Conservation (phyloP, 1,140 invertebrate species). For the Trichonephila clavipes region DNA sequence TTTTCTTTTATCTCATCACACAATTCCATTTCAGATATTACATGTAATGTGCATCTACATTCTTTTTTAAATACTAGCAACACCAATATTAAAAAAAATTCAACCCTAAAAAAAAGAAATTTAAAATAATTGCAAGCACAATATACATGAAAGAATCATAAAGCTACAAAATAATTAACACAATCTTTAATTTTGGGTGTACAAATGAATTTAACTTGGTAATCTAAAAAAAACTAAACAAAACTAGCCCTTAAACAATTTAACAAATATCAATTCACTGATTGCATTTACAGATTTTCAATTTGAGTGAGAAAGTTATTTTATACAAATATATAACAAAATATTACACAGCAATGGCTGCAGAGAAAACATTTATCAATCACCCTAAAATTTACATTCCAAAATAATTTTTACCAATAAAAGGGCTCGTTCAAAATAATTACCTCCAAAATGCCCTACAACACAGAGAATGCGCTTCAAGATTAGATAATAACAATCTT, state of each 20-base stretch:
- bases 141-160: constrained; percentile 17
- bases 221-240: background rate
- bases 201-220: background rate
- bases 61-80: background rate
- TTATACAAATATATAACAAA: background rate
- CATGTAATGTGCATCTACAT: constrained; percentile 11
- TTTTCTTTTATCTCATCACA: constrained; percentile 14
- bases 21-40: constrained; percentile 32
- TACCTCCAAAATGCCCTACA: background rate
- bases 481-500: constrained; percentile 2
- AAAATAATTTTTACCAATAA: background rate
- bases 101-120: background rate
- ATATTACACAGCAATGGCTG: background rate
- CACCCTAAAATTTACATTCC: background rate
- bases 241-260: background rate
- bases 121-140: background rate
- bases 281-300: background rate
- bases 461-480: background rate
- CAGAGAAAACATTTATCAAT: background rate
- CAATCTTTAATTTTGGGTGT: background rate
- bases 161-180: background rate
- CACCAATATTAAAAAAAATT: constrained; percentile 7
- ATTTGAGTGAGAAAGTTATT: background rate
- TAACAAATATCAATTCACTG: background rate
- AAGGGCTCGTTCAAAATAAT: background rate